Evolutionary conservation across 1,140 invertebrate species (phyloP), one percentile per base, ranked within the genome.

Genomic region (Asbolus verrucosus): DNA sequence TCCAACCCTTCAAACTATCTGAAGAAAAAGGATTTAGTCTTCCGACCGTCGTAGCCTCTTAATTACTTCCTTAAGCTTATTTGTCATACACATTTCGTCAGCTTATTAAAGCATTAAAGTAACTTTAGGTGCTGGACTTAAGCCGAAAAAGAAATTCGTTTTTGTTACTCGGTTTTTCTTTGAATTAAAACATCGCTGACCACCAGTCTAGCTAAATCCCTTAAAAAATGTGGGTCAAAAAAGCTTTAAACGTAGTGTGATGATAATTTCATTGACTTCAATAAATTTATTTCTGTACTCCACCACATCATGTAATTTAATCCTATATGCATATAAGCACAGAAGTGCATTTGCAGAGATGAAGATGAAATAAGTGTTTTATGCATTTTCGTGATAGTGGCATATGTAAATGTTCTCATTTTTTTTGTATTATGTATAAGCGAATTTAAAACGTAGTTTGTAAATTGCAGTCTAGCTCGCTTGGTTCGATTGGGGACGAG

Each of bases 301-400:
- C 3, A 27, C 24, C 24, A 27, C 33, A 11, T 36, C 33, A 8
- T 6, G 33, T 36, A 36, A 36, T 36, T 2, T n/a, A n/a, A 36
- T 27, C 24, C 24, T 3, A 27, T 27, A 8, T 46, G 6, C 5
- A 46, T 14, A 13, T n/a, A n/a, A n/a, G n/a, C n/a, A n/a, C 16
- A 19, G 43, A 24, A 50, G 21, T 50, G n/a, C 13, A 36, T 50
- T 21, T 13, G 16, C 16, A n/a, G 11, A 36, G 11, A 36, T 36
- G n/a, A n/a, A n/a, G n/a, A n/a, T n/a, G n/a, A n/a, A n/a, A n/a
- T n/a, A n/a, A 11, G 33, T 11, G 43, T 50, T 21, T 50, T 18
- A 19, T 54, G 21, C 21, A 54, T 54, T 54, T 24, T 54, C 46
- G 27, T 54, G 9, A 50, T 19, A 50, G 6, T 50, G 43, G 16